Base-by-base conservation (phyloP, 2,113 vertebrate species). In the Merops nubicus region DNA sequence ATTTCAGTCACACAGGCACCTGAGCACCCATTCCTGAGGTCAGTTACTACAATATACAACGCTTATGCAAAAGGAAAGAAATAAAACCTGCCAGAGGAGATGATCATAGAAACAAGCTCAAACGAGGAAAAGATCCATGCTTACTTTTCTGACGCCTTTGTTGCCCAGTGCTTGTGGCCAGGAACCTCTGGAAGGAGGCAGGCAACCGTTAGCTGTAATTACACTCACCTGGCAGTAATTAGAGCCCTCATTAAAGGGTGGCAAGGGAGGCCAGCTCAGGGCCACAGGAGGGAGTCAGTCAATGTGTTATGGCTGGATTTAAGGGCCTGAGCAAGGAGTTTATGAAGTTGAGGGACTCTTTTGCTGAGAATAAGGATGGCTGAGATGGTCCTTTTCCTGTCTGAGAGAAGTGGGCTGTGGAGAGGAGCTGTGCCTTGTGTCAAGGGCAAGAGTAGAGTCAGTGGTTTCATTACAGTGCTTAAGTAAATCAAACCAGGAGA, bases 111-210 rank as follows among this genome's bases (percentile, higher is more conserved):
- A n/a, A 50, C 5, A 31, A 33, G 7, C 17, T 54, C 26, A 65
- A 42, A 68, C 25, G 4, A 78, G 21, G 34, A 67, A 77, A 62
- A 51, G 4, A n/a, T 15, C 31, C 3, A 20, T 22, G 29, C 29
- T 5, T 8, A 22, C 23, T 40, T 64, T 51, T 10, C 31, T 42
- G 15, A 60, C 13, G 17, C 5, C 2, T 1, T 2, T 45, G 1
- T 31, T 56, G 28, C 33, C 23, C 0, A 0, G 1, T 0, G 0
- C 12, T 4, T 1, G 1, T 0, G 0, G 6, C 12, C 10, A 57
- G 42, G 31, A 57, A 4, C 36, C 65, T 57, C 8, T 45, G 36
- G 60, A 73, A 59, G 53, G 57, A 40, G 31, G 26, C 28, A 50
- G 43, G 15, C 4, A 33, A 34, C 7, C 7, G 23, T 14, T 8